Conservation (phyloP, 1,140 invertebrate genomes). For the Teleogryllus occipitalis region DNA sequence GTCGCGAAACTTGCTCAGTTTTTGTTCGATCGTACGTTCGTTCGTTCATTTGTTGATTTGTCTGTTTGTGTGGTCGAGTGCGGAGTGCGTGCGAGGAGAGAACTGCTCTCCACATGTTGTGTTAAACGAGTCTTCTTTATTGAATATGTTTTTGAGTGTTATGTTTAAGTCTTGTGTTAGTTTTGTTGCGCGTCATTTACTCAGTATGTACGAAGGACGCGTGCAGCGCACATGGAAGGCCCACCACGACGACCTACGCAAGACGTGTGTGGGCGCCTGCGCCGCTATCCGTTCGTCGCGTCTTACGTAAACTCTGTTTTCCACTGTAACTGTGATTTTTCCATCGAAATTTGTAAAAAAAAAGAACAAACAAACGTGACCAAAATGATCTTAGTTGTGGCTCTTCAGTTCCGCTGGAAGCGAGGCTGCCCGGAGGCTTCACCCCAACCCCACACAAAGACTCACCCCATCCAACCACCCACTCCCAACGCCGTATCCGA, state of each 20-base stretch:
- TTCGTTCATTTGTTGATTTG: slow-evolving; percentile 1
- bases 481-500: not conserved
- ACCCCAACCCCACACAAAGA: not conserved
- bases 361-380: not conserved
- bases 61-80: not conserved
- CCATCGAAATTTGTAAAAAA: not conserved
- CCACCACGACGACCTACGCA: not conserved
- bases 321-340: slow-evolving; percentile 4
- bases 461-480: not conserved
- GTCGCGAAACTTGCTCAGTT: not conserved
- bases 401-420: not conserved
- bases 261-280: not conserved
- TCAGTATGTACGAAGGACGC: not conserved
- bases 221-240: too few species aligned
- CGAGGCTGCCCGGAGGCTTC: not conserved
- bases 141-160: slow-evolving; percentile 2
- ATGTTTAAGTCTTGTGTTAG: not conserved
- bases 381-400: not conserved
- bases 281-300: not conserved
- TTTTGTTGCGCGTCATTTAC: not conserved
- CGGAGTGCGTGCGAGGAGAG: not conserved
- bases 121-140: not conserved
- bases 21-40: not conserved
- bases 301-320: not conserved
- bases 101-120: not conserved